Evolutionary conservation across 64 coral and sea anemone species (phyloP).

Genomic region (Stylophora pistillata): DNA sequence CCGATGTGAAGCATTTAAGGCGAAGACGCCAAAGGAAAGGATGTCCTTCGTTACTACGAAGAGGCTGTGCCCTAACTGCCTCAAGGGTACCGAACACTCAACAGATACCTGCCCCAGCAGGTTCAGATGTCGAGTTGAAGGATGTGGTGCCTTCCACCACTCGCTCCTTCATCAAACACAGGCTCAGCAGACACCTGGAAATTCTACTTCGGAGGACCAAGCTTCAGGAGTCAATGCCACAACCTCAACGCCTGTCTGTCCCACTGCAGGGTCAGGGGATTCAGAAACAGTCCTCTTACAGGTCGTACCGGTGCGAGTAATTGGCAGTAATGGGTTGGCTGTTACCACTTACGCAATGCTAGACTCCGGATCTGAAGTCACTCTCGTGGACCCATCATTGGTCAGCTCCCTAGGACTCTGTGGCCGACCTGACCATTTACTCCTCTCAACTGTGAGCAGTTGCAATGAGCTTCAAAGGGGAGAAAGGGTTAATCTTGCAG

Average conservation of each 20-base stretch:
- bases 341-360: too few relatives aligned
- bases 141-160: conserved; percentile 38
- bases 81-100: conserved; percentile 38
- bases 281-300: conserved; percentile 47
- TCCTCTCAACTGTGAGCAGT: conserved; percentile 38
- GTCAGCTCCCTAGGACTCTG: conserved; percentile 22
- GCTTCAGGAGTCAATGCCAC: not conserved
- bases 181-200: not conserved
- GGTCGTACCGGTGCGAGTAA: conserved; percentile 39
- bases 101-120: conserved; percentile 35
- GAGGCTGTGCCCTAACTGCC: conserved; percentile 45
- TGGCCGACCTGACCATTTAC: conserved; percentile 6
- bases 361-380: conserved; percentile 67
- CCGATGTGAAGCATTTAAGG: conserved; percentile 34
- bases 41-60: not conserved
- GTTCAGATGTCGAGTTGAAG: conserved; percentile 35
- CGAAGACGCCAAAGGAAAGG: conserved; percentile 35
- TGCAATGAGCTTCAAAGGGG: conserved; percentile 5
- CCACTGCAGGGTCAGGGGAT: not conserved
- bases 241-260: not conserved
- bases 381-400: conserved; percentile 54
- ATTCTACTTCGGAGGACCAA: not conserved
- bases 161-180: too few relatives aligned
- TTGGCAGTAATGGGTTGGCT: not conserved
- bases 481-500: conserved; percentile 18